These are phyloP conservation scores for Torymus tubicola DNA, from an alignment of 2,888 invertebrate species.

Conservation along the genomic window DNA sequence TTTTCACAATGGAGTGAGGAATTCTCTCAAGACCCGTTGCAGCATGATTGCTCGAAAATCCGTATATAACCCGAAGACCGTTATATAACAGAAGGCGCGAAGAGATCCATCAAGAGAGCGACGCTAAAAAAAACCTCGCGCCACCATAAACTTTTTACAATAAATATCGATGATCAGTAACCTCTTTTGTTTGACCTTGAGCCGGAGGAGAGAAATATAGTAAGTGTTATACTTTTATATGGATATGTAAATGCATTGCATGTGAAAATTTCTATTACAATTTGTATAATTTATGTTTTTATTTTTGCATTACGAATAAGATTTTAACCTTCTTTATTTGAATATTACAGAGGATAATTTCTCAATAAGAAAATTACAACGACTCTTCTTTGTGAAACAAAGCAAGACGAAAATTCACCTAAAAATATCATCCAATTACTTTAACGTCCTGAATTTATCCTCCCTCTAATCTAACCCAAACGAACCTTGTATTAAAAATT, in stretches of 20 bases:
- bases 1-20: constrained; percentile 42
- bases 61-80: not conserved
- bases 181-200: too few relatives aligned
- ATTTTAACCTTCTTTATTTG: too few relatives aligned
- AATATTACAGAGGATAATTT: too few relatives aligned
- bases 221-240: too few relatives aligned
- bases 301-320: too few relatives aligned
- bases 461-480: not conserved
- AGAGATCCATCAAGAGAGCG: constrained; percentile 26
- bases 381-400: not conserved
- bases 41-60: constrained; percentile 24
- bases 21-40: constrained; percentile 5
- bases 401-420: not conserved
- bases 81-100: constrained; percentile 28
- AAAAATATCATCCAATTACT: constrained; percentile 1
- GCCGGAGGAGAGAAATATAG: too few relatives aligned
- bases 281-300: too few relatives aligned
- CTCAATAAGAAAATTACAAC: too few relatives aligned
- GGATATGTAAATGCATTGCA: too few relatives aligned
- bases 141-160: not conserved
- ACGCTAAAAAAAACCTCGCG: not conserved
- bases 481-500: constrained; percentile 11
- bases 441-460: constrained; percentile 20
- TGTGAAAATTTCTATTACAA: too few relatives aligned
- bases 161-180: not conserved